These are phyloP conservation scores for Festucalex cinctus DNA, from an alignment of 2,113 vertebrate genomes.

Conservation along the genomic window DNA sequence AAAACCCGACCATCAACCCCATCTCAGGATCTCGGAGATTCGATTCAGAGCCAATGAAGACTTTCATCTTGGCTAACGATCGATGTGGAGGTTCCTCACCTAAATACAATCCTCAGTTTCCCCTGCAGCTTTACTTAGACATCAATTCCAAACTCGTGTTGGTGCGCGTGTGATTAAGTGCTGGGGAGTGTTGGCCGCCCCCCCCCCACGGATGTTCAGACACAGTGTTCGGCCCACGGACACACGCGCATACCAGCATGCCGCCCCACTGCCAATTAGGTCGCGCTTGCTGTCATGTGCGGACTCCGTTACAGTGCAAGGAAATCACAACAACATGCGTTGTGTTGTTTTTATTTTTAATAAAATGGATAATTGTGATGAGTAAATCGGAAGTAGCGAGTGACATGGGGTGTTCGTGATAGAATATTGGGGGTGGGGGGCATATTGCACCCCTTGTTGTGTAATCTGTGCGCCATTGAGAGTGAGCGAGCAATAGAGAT, in stretches of 20 bases:
- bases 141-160: not conserved
- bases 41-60: no score
- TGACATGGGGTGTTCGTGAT: not conserved
- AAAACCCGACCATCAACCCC: no score
- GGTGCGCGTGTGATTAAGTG: not conserved
- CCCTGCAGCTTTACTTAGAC: not conserved
- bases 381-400: not conserved
- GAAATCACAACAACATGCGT: not conserved
- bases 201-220: not conserved
- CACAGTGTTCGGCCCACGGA: not conserved
- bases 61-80: no score
- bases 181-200: not conserved
- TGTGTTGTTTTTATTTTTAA: not conserved
- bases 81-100: not conserved
- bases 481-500: not conserved
- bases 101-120: not conserved
- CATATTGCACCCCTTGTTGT: not conserved
- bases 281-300: not conserved
- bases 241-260: not conserved
- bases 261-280: not conserved
- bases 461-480: not conserved
- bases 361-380: no score
- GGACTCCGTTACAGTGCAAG: not conserved
- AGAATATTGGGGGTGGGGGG: not conserved
- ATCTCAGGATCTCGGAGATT: no score